These are phyloP conservation scores for Mormyrus lacerda DNA, from an alignment of 2,113 vertebrate species.

Conservation along the genomic window DNA sequence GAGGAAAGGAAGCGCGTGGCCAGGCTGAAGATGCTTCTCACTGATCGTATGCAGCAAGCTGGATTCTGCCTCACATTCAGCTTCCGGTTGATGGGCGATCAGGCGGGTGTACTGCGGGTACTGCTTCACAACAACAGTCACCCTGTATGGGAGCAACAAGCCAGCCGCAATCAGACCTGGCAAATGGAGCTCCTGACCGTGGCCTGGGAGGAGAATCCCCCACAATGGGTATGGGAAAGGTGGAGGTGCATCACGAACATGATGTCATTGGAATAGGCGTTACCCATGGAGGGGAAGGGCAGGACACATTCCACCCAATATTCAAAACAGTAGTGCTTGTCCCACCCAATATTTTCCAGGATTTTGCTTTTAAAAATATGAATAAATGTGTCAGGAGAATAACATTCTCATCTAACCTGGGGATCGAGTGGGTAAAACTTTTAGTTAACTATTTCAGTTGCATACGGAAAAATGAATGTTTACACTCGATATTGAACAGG, in stretches of 20 bases:
- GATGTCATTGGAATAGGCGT: background rate
- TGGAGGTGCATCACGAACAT: background rate
- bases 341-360: background rate
- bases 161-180: conserved; percentile 67
- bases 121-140: conserved; percentile 57
- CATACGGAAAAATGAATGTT: background rate
- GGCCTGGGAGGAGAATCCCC: conserved; percentile 56
- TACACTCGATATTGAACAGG: background rate
- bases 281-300: background rate
- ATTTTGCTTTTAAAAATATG: background rate
- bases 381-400: background rate
- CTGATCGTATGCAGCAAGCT: conserved; percentile 60
- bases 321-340: background rate
- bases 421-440: background rate
- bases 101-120: conserved; percentile 72
- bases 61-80: conserved; percentile 82
- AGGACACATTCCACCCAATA: background rate
- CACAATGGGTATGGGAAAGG: conserved; percentile 64
- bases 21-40: conserved; percentile 73
- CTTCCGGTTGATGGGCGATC: conserved; percentile 71
- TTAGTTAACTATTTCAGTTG: background rate
- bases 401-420: background rate
- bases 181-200: conserved; percentile 74
- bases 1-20: conserved; percentile 64
- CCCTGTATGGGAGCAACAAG: conserved; percentile 74